phyloP scores from a whole-genome alignment of 2,797 vertebrate species.

The Aulostomus chinensis region DNA sequence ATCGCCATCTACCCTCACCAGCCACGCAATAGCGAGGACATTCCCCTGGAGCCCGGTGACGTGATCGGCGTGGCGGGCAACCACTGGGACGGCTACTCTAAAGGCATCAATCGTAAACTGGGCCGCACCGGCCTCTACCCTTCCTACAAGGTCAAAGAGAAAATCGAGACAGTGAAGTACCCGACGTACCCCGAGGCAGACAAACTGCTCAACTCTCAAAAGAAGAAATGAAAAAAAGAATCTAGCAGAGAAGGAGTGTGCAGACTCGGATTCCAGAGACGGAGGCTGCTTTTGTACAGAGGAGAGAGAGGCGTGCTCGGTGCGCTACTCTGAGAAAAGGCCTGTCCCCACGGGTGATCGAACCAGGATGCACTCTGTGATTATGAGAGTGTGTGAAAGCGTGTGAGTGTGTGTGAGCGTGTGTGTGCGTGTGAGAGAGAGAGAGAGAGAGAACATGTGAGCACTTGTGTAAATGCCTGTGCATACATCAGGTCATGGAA shows the following conservation, averaged over 20 bases:
- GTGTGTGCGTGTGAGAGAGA: conserved; percentile 9
- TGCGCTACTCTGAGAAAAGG: conserved; percentile 48
- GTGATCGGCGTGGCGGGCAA: conserved; percentile 97
- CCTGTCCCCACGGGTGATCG: conserved; percentile 54
- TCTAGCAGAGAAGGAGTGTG: conserved; percentile 16
- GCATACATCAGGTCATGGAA: conserved; percentile 53
- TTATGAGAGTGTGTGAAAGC: conserved; percentile 13
- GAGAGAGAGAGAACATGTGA: background rate
- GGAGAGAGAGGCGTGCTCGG: conserved; percentile 39
- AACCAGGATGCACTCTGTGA: conserved; percentile 62
- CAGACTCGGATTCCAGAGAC: conserved; percentile 65
- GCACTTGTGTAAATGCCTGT: conserved; percentile 53
- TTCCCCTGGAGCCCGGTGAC: conserved; percentile 95
- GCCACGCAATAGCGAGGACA: conserved; percentile 90
- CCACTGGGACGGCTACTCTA: conserved; percentile 98
- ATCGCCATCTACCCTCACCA: conserved; percentile 93
- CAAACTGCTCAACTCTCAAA: conserved; percentile 82
- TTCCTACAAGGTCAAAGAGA: conserved; percentile 98
- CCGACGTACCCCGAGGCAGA: conserved; percentile 95
- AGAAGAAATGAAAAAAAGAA: conserved; percentile 37
- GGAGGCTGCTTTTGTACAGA: conserved; percentile 74
- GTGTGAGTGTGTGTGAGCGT: conserved; percentile 16
- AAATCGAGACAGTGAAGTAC: conserved; percentile 96
- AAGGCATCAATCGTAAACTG: conserved; percentile 96
- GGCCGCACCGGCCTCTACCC: conserved; percentile 96